Base-by-base conservation (phyloP, 2,888 invertebrate genomes). In the Pinctada fucata region DNA sequence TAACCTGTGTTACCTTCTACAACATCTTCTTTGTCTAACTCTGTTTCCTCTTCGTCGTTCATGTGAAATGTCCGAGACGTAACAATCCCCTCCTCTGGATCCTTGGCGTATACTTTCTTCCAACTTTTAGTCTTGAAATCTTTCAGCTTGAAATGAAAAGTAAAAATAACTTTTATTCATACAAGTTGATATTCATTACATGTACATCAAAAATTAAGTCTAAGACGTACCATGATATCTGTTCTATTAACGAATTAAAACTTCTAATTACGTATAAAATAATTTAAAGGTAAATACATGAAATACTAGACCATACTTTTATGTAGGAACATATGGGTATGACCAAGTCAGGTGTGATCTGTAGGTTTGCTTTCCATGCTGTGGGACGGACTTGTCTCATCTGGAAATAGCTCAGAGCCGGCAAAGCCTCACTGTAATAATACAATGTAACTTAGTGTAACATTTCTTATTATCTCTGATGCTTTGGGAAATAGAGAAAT, bases 301-400 rank as follows among this genome's bases (percentile, higher is more conserved):
- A 31, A 31, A 31, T 31, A 31, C 31, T 31, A 31, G 31, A 8
- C 66, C 84, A 71, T 83, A 94, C 93, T 91, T 93, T 93, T 8
- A 90, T 93, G 85, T 94, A 95, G 48, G 94, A 93, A 58, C 94
- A 94, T 3, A 96, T 93, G 10, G 95, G 94, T 81, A 96, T 95
- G 82, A 93, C 92, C 49, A 96, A 94, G 82, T 94, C 87, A 3
- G 86, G 85, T 2, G 93, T 93, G 58, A 94, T 91, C 76, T 94
- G 94, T 69, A 96, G 91, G 77, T 94, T 94, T 51, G 94, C 94
- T 92, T 95, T 95, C 95, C 96, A 96, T 0, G 95, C 93, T 79
- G 93, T 93, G 0, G 95, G 91, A 49, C 88, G 83, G 3, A 92
- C 89, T 72, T 89, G 89, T 8, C 91, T 84, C 5, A 90, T 86